Base-by-base conservation (phyloP, 2,888 invertebrate species). In the Rhamnusium bicolor region DNA sequence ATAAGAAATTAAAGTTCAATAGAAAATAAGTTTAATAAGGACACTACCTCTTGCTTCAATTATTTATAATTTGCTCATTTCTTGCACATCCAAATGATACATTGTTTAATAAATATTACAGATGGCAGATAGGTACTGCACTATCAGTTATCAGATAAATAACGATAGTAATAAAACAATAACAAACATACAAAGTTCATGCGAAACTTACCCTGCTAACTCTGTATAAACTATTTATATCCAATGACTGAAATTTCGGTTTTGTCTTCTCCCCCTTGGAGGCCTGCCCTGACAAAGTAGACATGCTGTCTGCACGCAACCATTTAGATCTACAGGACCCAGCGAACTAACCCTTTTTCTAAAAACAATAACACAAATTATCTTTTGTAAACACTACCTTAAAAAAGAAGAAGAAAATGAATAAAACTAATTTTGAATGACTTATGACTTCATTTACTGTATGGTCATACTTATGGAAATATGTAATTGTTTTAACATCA, bases 211-310 rank as follows among this genome's bases (percentile, higher is more conserved):
- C 95, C 90, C 92, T 93, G 89, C 94, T 94, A 87, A 92, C 93
- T 90, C 95, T 95, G 90, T 97, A 98, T 90, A 98, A 93, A 92
- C 93, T 97, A 94, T 98, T 98, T 93, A 98, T 98, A 92, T 98
- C 97, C 92, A 98, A 93, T 89, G 97, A 95, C 90, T 96, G 96
- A 92, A 93, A 98, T 92, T 97, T 98, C 90, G 95, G 94, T 93
- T 97, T 98, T 92, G 94, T 94, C 92, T 94, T 94, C 92, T 94
- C 94, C 92, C 93, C 94, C 91, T 92, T 92, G 91, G 92, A 91
- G 93, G 94, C 92, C 90, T 92, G 93, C 94, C 95, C 95, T 91
- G 96, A 94, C 94, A 94, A 93, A 94, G 96, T 94, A 94, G 96
- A 96, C 96, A 96, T 96, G 93, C 95, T 96, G 96, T 94, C 94